Evolutionary conservation across 2,888 invertebrate species (phyloP).

Genomic region (Perdita meconis): DNA sequence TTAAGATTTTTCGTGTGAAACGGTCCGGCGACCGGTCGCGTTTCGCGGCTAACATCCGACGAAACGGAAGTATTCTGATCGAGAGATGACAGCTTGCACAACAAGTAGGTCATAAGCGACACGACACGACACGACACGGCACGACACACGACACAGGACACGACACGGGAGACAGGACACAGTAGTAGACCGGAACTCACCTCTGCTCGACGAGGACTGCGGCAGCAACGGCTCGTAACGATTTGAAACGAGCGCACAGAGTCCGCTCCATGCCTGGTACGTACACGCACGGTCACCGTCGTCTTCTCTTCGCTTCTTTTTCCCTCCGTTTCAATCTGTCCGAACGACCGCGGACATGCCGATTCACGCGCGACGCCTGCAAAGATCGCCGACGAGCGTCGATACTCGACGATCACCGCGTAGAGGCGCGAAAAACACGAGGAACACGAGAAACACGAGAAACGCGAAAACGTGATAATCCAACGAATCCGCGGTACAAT

Average conservation of each 20-base stretch:
- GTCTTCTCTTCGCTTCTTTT: conserved; percentile 33
- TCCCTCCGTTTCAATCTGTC: conserved; percentile 50
- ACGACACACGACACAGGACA: conserved; percentile 14
- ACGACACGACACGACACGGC: conserved; percentile 13
- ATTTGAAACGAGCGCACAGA: conserved; percentile 77
- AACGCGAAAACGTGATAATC: conserved; percentile 67
- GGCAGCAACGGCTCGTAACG: conserved; percentile 73
- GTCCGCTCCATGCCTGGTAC: conserved; percentile 77
- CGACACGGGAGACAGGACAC: conserved; percentile 8
- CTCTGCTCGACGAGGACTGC: conserved; percentile 65
- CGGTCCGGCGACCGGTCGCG: no score
- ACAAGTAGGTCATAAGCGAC: conserved; percentile 74
- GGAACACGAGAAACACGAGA: conserved; percentile 67
- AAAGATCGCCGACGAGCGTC: conserved; percentile 57
- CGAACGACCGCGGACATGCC: conserved; percentile 52
- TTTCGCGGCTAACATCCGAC: no score
- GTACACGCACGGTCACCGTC: conserved; percentile 66
- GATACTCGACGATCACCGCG: conserved; percentile 57
- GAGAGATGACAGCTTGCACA: conserved; percentile 73
- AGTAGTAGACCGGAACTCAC: conserved; percentile 55
- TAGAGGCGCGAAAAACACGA: conserved; percentile 67
- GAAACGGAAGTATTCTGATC: conserved; percentile 41
- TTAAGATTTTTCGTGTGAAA: conserved; percentile 29
- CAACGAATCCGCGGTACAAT: conserved; percentile 61
- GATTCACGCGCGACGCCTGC: conserved; percentile 43